These are phyloP conservation scores for Dissostichus mawsoni DNA, from an alignment of 2,113 vertebrate genomes.

Conservation along the genomic window DNA sequence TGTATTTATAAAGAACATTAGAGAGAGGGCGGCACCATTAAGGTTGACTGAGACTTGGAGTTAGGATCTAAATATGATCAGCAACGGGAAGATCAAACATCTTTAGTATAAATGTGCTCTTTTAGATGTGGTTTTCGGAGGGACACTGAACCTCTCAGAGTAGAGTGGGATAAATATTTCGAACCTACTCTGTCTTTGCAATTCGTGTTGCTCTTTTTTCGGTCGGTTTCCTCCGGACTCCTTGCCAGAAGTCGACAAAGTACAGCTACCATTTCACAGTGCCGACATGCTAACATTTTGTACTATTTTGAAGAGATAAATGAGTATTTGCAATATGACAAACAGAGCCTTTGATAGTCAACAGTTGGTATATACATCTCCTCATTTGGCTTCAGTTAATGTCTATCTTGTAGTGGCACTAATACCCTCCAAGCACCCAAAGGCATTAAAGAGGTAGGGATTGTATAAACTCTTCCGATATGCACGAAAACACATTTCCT, in stretches of 20 bases:
- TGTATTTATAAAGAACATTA: slow-evolving; percentile 42
- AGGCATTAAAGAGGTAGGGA: slow-evolving; percentile 15
- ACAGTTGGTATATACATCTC: slow-evolving; percentile 32
- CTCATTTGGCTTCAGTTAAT: slow-evolving; percentile 50
- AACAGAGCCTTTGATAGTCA: slow-evolving; percentile 13
- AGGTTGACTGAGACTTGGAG: background rate
- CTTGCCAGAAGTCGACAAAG: background rate
- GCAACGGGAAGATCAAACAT: background rate
- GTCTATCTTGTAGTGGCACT: slow-evolving; percentile 33
- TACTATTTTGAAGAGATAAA: background rate
- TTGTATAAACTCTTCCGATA: slow-evolving; percentile 16
- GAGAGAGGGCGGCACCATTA: slow-evolving; percentile 16
- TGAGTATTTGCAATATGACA: background rate
- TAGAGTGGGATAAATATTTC: background rate
- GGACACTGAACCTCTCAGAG: background rate
- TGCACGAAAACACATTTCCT: slow-evolving; percentile 26
- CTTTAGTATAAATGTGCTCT: background rate
- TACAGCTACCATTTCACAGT: background rate
- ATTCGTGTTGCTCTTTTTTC: background rate
- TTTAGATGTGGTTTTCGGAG: background rate
- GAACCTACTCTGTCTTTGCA: background rate
- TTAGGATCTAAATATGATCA: background rate
- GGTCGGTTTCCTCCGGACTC: background rate
- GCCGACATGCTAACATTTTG: background rate
- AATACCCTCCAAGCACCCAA: slow-evolving; percentile 22